These are phyloP conservation scores for Xiphydria camelus DNA, from an alignment of 2,888 invertebrate species.

Conservation along the genomic window DNA sequence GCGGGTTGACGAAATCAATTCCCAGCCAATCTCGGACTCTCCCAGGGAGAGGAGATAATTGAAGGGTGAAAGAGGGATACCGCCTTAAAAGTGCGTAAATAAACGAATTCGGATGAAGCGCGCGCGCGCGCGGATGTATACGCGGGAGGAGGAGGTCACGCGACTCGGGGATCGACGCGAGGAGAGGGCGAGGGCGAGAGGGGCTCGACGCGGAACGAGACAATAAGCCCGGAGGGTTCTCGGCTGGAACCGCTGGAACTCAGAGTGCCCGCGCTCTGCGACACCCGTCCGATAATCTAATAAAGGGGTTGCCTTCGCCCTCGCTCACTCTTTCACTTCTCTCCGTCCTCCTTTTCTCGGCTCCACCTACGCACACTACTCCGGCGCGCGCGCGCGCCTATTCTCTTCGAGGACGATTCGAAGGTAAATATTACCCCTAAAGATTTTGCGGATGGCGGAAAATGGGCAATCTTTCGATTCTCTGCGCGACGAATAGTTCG, in stretches of 20 bases:
- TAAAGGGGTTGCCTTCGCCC: constrained; percentile 49
- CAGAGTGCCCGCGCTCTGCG: constrained; percentile 42
- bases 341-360: constrained; percentile 9
- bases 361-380: neutral
- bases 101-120: constrained; percentile 43
- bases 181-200: constrained; percentile 11
- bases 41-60: too few relatives aligned
- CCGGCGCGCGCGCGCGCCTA: neutral
- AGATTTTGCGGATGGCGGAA: constrained; percentile 32
- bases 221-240: constrained; percentile 47
- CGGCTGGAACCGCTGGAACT: constrained; percentile 35
- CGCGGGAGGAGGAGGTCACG: too few relatives aligned
- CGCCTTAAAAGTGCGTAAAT: constrained; percentile 52
- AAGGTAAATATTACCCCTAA: constrained; percentile 47
- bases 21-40: constrained; percentile 44
- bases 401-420: constrained; percentile 28
- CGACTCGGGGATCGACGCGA: constrained; percentile 1
- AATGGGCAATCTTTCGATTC: constrained; percentile 24
- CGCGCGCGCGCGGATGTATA: neutral
- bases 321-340: constrained; percentile 19
- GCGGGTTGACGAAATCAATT: constrained; percentile 50
- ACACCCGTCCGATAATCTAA: constrained; percentile 54
- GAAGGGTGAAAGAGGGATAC: constrained; percentile 21
- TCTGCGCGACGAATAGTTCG: too few relatives aligned
- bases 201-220: constrained; percentile 33